Evolutionary conservation across 2,797 vertebrate genomes (phyloP).

Genomic region (Enteromius paludinosus): DNA sequence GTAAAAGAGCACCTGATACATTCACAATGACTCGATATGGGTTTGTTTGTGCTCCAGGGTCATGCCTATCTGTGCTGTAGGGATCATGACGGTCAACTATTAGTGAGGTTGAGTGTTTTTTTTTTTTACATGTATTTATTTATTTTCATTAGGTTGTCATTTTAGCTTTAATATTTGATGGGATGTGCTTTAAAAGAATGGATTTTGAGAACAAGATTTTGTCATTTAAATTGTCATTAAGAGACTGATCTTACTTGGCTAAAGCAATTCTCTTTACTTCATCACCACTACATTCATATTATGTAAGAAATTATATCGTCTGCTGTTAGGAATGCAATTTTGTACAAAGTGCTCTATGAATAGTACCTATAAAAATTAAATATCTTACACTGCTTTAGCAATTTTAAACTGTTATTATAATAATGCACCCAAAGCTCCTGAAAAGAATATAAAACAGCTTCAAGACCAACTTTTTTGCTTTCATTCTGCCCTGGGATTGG

Average conservation of each 20-base stretch:
- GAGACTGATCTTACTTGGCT: neutral
- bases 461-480: neutral
- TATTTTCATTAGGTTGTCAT: neutral
- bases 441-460: neutral
- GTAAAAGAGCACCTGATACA: neutral
- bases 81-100: neutral
- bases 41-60: slow-evolving; percentile 18
- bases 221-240: neutral
- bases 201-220: neutral
- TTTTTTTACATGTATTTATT: no score
- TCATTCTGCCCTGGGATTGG: neutral
- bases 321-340: neutral
- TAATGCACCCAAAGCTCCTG: neutral
- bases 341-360: neutral
- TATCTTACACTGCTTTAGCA: neutral
- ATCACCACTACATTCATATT: neutral
- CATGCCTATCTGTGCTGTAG: neutral
- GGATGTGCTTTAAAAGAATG: neutral
- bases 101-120: neutral
- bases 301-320: neutral
- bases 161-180: neutral
- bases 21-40: neutral
- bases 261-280: neutral
- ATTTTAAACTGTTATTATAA: neutral
- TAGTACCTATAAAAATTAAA: neutral